Evolutionary conservation across 2,113 vertebrate genomes (phyloP).

Genomic region (Colossoma macropomum): DNA sequence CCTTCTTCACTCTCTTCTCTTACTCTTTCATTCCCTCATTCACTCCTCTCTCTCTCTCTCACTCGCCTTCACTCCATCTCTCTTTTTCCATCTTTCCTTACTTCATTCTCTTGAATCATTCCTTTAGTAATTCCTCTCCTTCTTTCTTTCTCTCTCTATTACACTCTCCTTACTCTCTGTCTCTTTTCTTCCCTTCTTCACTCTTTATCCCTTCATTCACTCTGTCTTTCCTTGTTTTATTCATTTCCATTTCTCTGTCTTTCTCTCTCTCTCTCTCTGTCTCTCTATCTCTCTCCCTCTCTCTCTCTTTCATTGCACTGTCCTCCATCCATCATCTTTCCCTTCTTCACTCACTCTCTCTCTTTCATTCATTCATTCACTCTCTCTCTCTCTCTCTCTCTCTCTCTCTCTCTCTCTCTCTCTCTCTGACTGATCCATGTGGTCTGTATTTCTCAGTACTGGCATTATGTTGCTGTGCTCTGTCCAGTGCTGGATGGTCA

Average conservation of each 20-base stretch:
- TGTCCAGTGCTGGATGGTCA: slow-evolving; percentile 6
- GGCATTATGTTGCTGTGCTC: neutral
- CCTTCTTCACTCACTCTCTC: neutral
- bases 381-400: slow-evolving; percentile 22
- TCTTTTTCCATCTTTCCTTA: too few species aligned
- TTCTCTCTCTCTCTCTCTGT: too few species aligned
- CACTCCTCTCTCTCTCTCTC: neutral
- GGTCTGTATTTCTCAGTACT: neutral
- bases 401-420: slow-evolving; percentile 15
- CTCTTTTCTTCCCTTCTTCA: neutral
- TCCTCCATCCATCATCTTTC: neutral
- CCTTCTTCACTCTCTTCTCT: too few species aligned
- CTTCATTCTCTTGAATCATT: neutral
- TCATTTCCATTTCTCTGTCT: too few species aligned
- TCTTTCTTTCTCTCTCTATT: neutral
- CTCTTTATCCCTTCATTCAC: neutral
- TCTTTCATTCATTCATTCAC: neutral
- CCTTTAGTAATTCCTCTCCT: neutral
- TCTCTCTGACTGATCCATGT: slow-evolving; percentile 5
- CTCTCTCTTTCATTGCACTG: too few species aligned
- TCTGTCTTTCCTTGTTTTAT: too few species aligned
- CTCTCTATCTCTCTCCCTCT: too few species aligned
- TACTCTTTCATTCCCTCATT: neutral
- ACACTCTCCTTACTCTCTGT: too few species aligned
- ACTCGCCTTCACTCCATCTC: too few species aligned